Base-by-base conservation (phyloP, 1,140 invertebrate genomes). In the Drosophila navojoa region DNA sequence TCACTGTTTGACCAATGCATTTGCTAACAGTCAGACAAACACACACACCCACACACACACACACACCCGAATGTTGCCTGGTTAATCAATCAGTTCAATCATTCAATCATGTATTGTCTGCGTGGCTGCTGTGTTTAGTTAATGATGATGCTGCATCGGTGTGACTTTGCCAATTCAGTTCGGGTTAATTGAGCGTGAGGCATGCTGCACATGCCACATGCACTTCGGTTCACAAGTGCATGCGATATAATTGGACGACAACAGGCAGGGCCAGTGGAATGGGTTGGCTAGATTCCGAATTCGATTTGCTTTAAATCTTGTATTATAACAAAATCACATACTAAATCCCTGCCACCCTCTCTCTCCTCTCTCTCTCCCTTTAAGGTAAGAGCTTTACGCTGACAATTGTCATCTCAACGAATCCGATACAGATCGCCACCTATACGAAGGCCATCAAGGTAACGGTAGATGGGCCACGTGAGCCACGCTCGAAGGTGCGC, bases 401-500 rank as follows among this genome's bases (percentile, higher is more conserved):
- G 78, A 98, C 98, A 53, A 99, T 99, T 92, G 98, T 98, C 92
- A 95, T 99, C 77, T 96, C 96, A 62, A 98, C 97, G 16, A 95
- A 96, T 49, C 98, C 98, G 44, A 97, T 97, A 15, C 97, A 99
- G 93, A 95, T 99, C 38, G 96, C 97, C 11, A 98, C 98, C 3
- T 97, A 98, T 92, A 96, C 94, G 62, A 99, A 99, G 92, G 98
- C 98, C 38, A 99, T 99, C 91, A 99, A 99, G 93, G 98, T 99
- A 50, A 99, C 98, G 0, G 98, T 99, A 42, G 98, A 99, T 92
- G 98, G 98, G 54, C 98, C 98, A 0, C 93, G 98, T 79, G 98
- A 99, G 92, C 98, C 98, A 2, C 94, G 98, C 75, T 98, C 97
- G 29, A 99, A 99, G 94, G 97, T 97, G 79, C 94, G 96, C 59